Evolutionary conservation across 1,140 invertebrate genomes (phyloP), one percentile per base, ranked within the genome.

Genomic region (Ruditapes philippinarum): DNA sequence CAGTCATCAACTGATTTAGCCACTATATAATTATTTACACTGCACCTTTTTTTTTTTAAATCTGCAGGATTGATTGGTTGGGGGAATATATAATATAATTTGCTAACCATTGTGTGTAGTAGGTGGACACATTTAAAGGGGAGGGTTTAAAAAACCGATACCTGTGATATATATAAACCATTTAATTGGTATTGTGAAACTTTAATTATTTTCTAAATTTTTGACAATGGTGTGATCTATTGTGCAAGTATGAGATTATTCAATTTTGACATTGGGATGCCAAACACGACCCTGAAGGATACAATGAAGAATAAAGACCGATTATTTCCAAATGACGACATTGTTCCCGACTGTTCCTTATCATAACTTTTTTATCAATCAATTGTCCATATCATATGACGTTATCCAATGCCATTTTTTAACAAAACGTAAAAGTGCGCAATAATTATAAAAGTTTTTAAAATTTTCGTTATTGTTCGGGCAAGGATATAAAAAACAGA

Each of bases 341-440:
- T 79, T 79, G 76, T 79, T 57, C 9, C 4, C 14, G 9, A 28
- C 51, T 28, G 19, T 70, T 19, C 51, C 49, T 54, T 33, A 49
- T 28, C 38, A 49, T 45, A 49, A 49, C 33, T 86, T 74, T 28
- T 86, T 86, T 36, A 74, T 49, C 81, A 65, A 62, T 86, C 84
- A 78, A 42, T 86, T 86, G 70, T 78, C 51, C 42, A 25, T 86
- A 86, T 86, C 84, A 62, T 25, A 78, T 86, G 51, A 28, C 84
- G 22, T 25, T 60, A 42, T 22, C 73, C 84, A 86, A 86, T 86
- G 84, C 62, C 84, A 38, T 49, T 70, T 57, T 25, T 84, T 54
- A 31, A 84, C 54, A 65, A 65, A 62, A 38, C 65, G 79, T 9
- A 38, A 22, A 40, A 42, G 79, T 38, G 38, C 33, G n/a, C 54